Percentiles rank a stretch among this genome's conserved stretches.
phyloP scores from a whole-genome alignment of 2,113 vertebrate genomes.

The Pelmatolapia mariae region DNA sequence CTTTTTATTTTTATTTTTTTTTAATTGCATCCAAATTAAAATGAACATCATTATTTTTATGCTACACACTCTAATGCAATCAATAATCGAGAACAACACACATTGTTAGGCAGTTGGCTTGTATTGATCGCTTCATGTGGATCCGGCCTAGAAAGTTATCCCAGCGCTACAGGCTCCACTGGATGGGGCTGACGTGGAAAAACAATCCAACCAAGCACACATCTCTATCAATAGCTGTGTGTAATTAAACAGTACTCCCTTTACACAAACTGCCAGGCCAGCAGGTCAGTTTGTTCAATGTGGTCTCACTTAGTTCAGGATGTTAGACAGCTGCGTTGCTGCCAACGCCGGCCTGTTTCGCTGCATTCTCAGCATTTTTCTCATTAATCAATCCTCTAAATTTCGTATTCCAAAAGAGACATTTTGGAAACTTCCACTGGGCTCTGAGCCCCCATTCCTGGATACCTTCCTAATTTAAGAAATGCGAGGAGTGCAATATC shows the following conservation, averaged over 20 bases:
- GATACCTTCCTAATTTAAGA: not conserved
- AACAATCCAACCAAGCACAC: conserved; percentile 1
- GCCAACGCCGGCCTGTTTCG: not conserved
- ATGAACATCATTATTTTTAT: not conserved
- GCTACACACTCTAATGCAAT: not conserved
- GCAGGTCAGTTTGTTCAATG: conserved; percentile 37
- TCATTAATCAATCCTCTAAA: conserved; percentile 20
- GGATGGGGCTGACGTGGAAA: not conserved
- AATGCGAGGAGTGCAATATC: not conserved
- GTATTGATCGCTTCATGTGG: conserved; percentile 9
- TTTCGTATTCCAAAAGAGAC: conserved; percentile 4
- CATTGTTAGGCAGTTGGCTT: not conserved
- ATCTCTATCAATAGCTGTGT: conserved; percentile 29
- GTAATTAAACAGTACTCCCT: conserved; percentile 35
- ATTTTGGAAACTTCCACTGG: not conserved
- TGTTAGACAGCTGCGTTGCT: conserved; percentile 19
- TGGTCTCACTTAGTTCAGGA: conserved; percentile 53
- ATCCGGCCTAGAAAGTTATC: conserved; percentile 24
- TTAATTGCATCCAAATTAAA: conserved; percentile 30
- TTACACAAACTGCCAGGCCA: conserved; percentile 2
- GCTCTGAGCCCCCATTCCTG: not conserved
- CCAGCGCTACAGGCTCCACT: not conserved
- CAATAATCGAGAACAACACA: conserved; percentile 6
- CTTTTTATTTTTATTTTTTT: not conserved
- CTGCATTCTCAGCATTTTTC: conserved; percentile 46